Conservation (phyloP, 2,888 invertebrate genomes). For the Spodoptera picta region DNA sequence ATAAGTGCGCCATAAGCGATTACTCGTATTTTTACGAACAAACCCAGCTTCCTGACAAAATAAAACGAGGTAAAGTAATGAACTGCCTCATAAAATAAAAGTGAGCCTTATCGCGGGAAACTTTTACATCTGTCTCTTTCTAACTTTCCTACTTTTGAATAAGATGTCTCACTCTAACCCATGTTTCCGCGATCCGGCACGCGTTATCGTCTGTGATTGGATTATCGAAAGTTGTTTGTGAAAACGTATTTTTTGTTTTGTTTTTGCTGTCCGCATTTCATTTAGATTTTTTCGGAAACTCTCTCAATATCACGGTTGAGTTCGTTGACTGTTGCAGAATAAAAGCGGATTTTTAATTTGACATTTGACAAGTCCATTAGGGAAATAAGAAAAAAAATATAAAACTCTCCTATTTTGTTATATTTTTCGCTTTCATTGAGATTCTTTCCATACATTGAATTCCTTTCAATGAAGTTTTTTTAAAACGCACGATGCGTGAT, state of each 20-base stretch:
- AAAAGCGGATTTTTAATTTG: conserved; percentile 39
- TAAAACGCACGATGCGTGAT: no score
- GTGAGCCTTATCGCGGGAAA: conserved; percentile 40
- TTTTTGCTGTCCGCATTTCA: conserved; percentile 24
- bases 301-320: conserved; percentile 5
- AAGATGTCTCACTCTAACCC: conserved; percentile 21
- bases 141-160: conserved; percentile 7
- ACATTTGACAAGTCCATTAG: conserved; percentile 31
- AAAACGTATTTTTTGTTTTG: conserved; percentile 25
- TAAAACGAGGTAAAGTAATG: conserved; percentile 48
- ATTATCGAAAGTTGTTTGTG: conserved; percentile 51
- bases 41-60: conserved; percentile 35
- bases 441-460: background rate
- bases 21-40: conserved; percentile 34
- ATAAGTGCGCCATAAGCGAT: conserved; percentile 27
- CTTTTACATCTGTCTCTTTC: conserved; percentile 25
- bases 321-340: conserved; percentile 1
- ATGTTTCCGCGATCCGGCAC: conserved; percentile 28
- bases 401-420: background rate
- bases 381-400: conserved; percentile 21
- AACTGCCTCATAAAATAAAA: conserved; percentile 57
- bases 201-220: conserved; percentile 50
- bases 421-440: conserved; percentile 9
- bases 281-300: conserved; percentile 22
- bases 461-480: conserved; percentile 2